These are phyloP conservation scores for Gryllus bimaculatus DNA, from an alignment of 1,140 invertebrate genomes.

Conservation along the genomic window DNA sequence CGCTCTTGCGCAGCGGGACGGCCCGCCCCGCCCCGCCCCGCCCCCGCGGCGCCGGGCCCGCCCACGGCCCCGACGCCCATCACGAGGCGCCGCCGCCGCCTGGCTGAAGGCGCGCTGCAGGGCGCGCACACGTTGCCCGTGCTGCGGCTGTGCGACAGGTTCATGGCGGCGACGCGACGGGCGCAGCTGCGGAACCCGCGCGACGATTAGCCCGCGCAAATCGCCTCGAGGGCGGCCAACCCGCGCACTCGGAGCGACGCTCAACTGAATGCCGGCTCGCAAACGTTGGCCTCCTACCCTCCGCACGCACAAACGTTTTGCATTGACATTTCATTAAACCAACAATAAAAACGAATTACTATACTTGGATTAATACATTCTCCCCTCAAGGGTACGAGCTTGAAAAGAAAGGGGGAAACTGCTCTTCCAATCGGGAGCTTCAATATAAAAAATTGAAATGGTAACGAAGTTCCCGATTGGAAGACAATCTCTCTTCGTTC, in stretches of 20 bases:
- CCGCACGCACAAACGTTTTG: too few relatives aligned
- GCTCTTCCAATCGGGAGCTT: too few relatives aligned
- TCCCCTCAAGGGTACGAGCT: background rate
- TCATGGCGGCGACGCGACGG: conserved; percentile 7
- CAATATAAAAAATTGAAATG: too few relatives aligned
- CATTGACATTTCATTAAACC: too few relatives aligned
- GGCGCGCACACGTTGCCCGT: conserved; percentile 12
- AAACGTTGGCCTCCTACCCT: too few relatives aligned
- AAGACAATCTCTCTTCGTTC: too few relatives aligned
- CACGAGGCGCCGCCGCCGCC: background rate
- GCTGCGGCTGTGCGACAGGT: conserved; percentile 15
- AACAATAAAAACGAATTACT: too few relatives aligned
- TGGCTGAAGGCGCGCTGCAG: conserved; percentile 10
- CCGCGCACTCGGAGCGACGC: background rate
- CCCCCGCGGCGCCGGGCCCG: background rate
- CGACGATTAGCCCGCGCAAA: background rate
- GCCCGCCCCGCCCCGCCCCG: too few relatives aligned
- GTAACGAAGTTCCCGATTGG: too few relatives aligned
- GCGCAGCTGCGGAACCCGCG: background rate
- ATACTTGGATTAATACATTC: background rate
- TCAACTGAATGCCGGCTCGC: background rate
- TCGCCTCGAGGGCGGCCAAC: background rate
- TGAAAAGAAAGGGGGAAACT: too few relatives aligned
- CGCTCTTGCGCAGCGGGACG: background rate
- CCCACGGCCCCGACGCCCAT: conserved; percentile 2